Conservation (phyloP, 2,888 invertebrate genomes). For the Leptothorax acervorum region DNA sequence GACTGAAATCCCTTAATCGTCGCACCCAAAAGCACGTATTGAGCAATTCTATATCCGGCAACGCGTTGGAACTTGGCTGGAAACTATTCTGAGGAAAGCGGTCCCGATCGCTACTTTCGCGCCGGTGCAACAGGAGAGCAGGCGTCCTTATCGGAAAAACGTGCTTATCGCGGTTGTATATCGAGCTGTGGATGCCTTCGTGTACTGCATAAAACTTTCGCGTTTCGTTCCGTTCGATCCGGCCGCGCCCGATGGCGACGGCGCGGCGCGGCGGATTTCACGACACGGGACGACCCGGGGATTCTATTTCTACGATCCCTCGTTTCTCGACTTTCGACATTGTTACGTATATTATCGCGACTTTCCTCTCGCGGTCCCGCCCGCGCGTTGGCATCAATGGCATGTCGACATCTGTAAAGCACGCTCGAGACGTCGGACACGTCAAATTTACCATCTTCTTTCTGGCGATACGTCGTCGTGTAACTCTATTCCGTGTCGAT, state of each 20-base stretch:
- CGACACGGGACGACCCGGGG: conserved; percentile 55
- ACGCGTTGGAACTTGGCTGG: neutral
- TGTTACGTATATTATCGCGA: conserved; percentile 63
- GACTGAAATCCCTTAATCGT: conserved; percentile 26
- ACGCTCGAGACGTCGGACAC: conserved; percentile 33
- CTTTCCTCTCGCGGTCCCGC: conserved; percentile 45
- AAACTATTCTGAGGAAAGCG: conserved; percentile 20
- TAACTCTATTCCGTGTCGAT: conserved; percentile 42
- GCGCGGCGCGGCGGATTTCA: conserved; percentile 36
- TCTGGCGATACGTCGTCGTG: conserved; percentile 30
- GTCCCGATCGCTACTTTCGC: conserved; percentile 36
- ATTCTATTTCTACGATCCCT: conserved; percentile 63
- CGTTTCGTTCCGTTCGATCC: conserved; percentile 53
- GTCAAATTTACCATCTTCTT: conserved; percentile 51
- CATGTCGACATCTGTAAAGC: conserved; percentile 53
- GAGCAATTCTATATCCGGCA: conserved; percentile 37
- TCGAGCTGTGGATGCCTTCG: conserved; percentile 67
- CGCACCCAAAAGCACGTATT: conserved; percentile 6
- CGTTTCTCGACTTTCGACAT: conserved; percentile 57
- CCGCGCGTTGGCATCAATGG: conserved; percentile 23
- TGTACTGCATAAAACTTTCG: conserved; percentile 72
- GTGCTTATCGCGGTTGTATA: conserved; percentile 71
- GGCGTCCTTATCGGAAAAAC: conserved; percentile 67
- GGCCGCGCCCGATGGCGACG: conserved; percentile 34
- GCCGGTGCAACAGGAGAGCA: conserved; percentile 39